These are phyloP conservation scores for Mimachlamys varia DNA, from an alignment of 2,888 invertebrate genomes.

Conservation along the genomic window DNA sequence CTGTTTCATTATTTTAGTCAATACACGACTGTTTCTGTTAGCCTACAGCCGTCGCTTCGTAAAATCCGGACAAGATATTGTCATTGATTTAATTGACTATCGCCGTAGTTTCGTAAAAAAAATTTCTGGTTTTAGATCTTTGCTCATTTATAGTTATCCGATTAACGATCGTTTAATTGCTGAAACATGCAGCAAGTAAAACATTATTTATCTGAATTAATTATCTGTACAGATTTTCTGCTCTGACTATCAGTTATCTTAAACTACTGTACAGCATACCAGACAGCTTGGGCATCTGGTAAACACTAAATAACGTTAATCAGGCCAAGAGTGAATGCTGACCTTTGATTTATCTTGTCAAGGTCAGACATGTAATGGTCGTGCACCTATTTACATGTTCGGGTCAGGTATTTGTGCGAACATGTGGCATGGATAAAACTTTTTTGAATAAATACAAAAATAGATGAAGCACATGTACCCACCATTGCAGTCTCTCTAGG, in stretches of 20 bases:
- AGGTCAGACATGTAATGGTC: background rate
- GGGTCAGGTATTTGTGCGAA: background rate
- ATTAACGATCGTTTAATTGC: background rate
- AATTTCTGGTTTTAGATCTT: too few relatives aligned
- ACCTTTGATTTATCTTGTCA: background rate
- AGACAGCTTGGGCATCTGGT: background rate
- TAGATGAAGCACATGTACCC: background rate
- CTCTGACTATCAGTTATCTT: background rate
- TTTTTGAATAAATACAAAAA: background rate
- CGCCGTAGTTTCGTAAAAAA: too few relatives aligned
- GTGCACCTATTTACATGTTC: background rate
- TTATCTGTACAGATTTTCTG: background rate
- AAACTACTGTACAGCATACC: background rate
- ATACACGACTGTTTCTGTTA: too few relatives aligned
- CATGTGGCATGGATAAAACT: background rate
- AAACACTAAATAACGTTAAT: background rate
- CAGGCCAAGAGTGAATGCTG: background rate
- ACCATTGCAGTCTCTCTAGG: background rate
- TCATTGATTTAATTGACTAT: too few relatives aligned
- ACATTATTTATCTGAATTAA: background rate
- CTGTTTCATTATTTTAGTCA: too few relatives aligned
- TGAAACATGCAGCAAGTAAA: background rate
- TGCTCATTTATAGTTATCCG: background rate
- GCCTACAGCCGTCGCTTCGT: too few relatives aligned
- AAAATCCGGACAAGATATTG: too few relatives aligned